A percentile compares a stretch with the other conserved stretches of the same genome.
These are phyloP conservation scores for Coturnix japonica DNA, from an alignment of 2,113 vertebrate species.

Conservation along the genomic window DNA sequence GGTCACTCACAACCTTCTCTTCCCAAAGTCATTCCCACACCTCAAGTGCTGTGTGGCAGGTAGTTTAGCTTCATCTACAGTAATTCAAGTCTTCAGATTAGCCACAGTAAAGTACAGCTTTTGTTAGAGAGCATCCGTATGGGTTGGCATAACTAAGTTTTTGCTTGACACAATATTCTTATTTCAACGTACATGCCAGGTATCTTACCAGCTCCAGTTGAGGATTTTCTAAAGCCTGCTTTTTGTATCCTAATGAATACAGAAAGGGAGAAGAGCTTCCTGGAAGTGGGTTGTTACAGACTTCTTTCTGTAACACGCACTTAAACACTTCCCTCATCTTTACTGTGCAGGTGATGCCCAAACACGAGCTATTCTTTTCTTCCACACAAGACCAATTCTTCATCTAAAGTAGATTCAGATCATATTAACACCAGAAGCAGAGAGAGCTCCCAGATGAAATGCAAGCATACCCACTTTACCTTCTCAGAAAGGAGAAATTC, in stretches of 20 bases:
- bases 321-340: background rate
- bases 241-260: background rate
- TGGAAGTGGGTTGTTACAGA: background rate
- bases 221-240: background rate
- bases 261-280: background rate
- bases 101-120: background rate
- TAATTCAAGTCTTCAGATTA: background rate
- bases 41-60: background rate
- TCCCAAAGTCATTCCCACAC: background rate
- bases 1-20: background rate
- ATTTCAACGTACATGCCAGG: background rate
- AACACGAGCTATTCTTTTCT: background rate
- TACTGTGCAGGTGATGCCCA: background rate
- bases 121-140: too few relatives aligned
- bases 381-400: background rate
- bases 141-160: too few relatives aligned
- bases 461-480: background rate
- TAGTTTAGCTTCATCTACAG: background rate
- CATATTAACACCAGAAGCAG: background rate
- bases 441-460: background rate
- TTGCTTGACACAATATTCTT: background rate
- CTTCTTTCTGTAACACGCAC: background rate
- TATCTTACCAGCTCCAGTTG: background rate
- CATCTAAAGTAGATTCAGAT: background rate
- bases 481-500: background rate